Evolutionary conservation across 2,113 vertebrate genomes (phyloP), one percentile per base, ranked within the genome.

Genomic region (Silurus meridionalis): DNA sequence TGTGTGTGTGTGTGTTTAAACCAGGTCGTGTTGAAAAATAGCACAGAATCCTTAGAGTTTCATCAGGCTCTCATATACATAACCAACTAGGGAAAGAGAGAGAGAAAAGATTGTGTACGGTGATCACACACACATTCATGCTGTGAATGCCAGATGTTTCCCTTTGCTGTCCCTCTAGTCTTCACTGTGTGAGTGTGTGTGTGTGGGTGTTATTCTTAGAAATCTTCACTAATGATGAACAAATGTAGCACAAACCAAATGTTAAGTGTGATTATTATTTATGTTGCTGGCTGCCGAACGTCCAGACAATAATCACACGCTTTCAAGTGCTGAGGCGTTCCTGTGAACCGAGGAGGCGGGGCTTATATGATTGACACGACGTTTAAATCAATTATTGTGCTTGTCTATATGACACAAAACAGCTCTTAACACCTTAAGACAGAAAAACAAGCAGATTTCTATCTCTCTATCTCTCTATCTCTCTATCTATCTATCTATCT

Each of bases 11-110:
- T 63, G 67, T 79, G 46, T 86, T 52, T 25, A 75, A 89, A 83
- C 74, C 85, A 86, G 88, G 85, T 86, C 77, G 71, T 37, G 57
- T 21, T 80, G 74, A 86, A 77, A 83, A 66, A 75, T 82, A 78
- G 83, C 67, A 83, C 80, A 82, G 50, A 71, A 23, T 74, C 66
- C 64, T 60, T 23, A 15, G 19, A 37, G 58, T 67, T 69, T 86
- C 85, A 81, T 58, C 50, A 55, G 66, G 74, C 57, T 53, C 75
- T 71, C 74, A 63, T 50, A 64, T 83, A 63, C 81, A 86, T 71
- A 63, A 53, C 21, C 48, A 52, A 66, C n/a, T 52, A 67, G 25
- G 83, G n/a, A 28, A 50, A 67, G 80, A 52, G 71, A 52, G 19
- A 19, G 80, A 77, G 69, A 50, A 37, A 72, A 7, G 8, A 17